phyloP scores from a whole-genome alignment of 2,888 invertebrate genomes.

The Xanthostigma xanthostigma region DNA sequence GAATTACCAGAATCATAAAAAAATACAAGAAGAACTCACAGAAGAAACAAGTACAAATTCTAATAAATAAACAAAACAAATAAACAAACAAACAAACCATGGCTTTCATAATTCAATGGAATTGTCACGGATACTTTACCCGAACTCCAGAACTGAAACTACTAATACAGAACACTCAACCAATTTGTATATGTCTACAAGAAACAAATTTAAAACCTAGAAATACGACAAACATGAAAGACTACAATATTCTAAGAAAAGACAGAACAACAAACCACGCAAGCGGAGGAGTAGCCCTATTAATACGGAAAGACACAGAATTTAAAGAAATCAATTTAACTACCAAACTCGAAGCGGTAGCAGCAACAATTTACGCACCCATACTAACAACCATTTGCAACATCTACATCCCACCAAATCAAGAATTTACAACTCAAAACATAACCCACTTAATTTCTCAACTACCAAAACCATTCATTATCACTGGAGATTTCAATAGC shows the following conservation, averaged over 20 bases:
- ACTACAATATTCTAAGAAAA: neutral
- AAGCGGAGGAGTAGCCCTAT: constrained; percentile 1
- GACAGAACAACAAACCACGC: constrained; percentile 1
- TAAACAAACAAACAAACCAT: too few relatives aligned
- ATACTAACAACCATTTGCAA: neutral
- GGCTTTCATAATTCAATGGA: constrained; percentile 1
- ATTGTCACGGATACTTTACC: constrained; percentile 1
- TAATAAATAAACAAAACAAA: too few relatives aligned
- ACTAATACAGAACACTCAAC: neutral
- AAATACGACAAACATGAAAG: neutral
- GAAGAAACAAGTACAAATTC: too few relatives aligned
- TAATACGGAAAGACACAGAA: neutral
- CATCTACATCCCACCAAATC: neutral
- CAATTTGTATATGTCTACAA: neutral
- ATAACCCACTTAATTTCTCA: neutral
- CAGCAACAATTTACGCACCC: neutral
- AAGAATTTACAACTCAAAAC: neutral
- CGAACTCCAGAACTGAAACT: neutral
- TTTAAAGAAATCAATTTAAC: neutral
- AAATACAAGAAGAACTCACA: too few relatives aligned
- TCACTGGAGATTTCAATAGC: neutral
- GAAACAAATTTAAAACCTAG: constrained; percentile 2
- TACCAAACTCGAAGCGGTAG: constrained; percentile 1
- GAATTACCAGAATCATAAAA: too few relatives aligned
- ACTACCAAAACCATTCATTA: neutral